Conservation (phyloP, 2,888 invertebrate species). For the Andrena haemorrhoa region DNA sequence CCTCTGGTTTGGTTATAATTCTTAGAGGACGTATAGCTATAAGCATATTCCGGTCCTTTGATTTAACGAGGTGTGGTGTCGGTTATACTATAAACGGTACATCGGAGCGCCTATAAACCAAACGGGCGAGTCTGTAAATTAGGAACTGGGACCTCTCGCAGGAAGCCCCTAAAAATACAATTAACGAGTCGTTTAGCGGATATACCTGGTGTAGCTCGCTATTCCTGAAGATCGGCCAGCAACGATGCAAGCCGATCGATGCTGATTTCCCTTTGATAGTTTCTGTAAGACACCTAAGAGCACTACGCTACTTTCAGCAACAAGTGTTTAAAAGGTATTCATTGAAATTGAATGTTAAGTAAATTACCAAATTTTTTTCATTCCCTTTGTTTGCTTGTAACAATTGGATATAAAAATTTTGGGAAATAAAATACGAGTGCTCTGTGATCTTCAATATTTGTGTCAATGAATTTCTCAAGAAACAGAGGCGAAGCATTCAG, state of each 20-base stretch:
- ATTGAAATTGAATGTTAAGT: too few species aligned
- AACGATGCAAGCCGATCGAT: constrained; percentile 48
- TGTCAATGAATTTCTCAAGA: not conserved
- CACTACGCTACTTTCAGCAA: too few species aligned
- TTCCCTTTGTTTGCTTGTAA: too few species aligned
- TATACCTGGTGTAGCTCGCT: constrained; percentile 72
- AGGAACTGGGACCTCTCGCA: constrained; percentile 75
- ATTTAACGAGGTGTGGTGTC: constrained; percentile 83
- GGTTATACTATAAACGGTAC: constrained; percentile 81
- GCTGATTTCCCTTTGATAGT: constrained; percentile 8
- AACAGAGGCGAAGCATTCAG: not conserved
- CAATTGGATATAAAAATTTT: too few species aligned
- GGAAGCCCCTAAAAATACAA: constrained; percentile 83
- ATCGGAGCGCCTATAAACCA: constrained; percentile 82
- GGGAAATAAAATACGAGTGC: too few species aligned
- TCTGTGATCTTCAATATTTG: not conserved
- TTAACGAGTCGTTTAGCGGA: constrained; percentile 81
- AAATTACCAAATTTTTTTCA: too few species aligned
- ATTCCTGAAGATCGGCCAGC: constrained; percentile 57
- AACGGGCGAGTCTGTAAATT: constrained; percentile 82
- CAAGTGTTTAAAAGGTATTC: too few species aligned
- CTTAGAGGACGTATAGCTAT: constrained; percentile 71
- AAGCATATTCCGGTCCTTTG: constrained; percentile 77
- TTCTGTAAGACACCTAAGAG: too few species aligned
- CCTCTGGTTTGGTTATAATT: constrained; percentile 75